A percentile compares a stretch with the other conserved stretches of the same genome.
Conservation (phyloP, 2,888 invertebrate species). For the Zygothrica quintamaculata region DNA sequence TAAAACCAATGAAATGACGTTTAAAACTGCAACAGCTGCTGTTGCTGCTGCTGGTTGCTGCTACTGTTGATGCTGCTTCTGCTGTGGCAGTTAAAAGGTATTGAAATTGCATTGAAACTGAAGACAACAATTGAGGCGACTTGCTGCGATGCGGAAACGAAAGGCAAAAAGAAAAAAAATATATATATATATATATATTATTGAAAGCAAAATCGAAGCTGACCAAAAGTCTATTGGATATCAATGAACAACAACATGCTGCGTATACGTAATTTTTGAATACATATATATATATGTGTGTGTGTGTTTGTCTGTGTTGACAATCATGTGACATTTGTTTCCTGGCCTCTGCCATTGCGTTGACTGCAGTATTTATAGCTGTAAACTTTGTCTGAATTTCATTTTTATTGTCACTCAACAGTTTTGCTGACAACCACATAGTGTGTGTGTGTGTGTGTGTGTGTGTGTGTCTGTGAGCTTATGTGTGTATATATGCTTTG, state of each 20-base stretch:
- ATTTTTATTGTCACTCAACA: conserved; percentile 39
- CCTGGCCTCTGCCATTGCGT: conserved; percentile 45
- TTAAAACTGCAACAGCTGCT: conserved; percentile 32
- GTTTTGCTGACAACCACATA: conserved; percentile 27
- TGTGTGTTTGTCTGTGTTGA: too few relatives aligned
- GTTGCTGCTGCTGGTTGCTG: conserved; percentile 11
- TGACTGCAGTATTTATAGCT: conserved; percentile 39
- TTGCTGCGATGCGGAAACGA: conserved; percentile 48
- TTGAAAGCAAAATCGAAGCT: conserved; percentile 41
- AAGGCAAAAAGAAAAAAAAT: too few relatives aligned
- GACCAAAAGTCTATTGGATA: conserved; percentile 18
- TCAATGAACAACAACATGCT: conserved; percentile 42
- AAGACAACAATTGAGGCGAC: conserved; percentile 56
- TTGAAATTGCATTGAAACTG: conserved; percentile 54
- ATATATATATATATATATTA: not conserved
- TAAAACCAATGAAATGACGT: conserved; percentile 41
- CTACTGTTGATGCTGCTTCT: conserved; percentile 11
- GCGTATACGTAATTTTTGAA: conserved; percentile 75
- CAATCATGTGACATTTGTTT: conserved; percentile 62
- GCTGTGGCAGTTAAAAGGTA: conserved; percentile 24
- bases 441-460: not conserved
- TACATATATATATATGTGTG: too few relatives aligned
- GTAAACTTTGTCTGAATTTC: conserved; percentile 7
- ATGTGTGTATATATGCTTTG: not conserved
- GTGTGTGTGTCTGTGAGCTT: conserved; percentile 30